Conservation (phyloP, 2,797 vertebrate species). For the Coendou prehensilis region DNA sequence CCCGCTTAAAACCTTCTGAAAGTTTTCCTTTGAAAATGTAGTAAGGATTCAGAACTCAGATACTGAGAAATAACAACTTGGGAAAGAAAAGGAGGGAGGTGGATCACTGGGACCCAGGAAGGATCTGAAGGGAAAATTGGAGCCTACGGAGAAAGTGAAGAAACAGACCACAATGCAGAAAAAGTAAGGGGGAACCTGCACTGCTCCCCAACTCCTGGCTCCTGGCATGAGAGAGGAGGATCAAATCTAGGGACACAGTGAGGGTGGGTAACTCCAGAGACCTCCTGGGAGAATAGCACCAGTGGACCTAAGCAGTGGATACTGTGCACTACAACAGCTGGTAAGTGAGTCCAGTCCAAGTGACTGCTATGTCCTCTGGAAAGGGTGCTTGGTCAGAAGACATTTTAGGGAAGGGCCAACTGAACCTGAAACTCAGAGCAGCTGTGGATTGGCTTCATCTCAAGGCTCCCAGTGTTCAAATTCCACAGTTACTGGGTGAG, state of each 20-base stretch:
- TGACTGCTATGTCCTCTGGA: background rate
- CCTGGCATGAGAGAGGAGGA: background rate
- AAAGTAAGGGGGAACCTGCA: background rate
- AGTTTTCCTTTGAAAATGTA: background rate
- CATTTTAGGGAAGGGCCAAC: background rate
- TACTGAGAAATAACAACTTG: background rate
- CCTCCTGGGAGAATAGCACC: background rate
- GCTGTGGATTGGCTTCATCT: background rate
- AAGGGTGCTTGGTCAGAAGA: background rate
- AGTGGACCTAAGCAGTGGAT: background rate
- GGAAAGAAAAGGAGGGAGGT: background rate
- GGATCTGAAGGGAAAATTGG: background rate
- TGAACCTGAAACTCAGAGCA: background rate
- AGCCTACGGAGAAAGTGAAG: background rate
- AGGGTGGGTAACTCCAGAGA: background rate
- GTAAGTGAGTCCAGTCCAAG: background rate
- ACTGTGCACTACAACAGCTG: background rate
- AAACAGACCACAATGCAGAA: background rate
- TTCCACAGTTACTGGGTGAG: background rate
- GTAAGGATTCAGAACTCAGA: background rate
- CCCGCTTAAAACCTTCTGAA: conserved; percentile 12
- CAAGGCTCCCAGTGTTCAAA: background rate
- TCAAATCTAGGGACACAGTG: background rate
- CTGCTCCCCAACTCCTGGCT: background rate
- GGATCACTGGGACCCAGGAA: background rate